phyloP scores from a whole-genome alignment of 2,888 invertebrate genomes.

The Mylabris sibirica region DNA sequence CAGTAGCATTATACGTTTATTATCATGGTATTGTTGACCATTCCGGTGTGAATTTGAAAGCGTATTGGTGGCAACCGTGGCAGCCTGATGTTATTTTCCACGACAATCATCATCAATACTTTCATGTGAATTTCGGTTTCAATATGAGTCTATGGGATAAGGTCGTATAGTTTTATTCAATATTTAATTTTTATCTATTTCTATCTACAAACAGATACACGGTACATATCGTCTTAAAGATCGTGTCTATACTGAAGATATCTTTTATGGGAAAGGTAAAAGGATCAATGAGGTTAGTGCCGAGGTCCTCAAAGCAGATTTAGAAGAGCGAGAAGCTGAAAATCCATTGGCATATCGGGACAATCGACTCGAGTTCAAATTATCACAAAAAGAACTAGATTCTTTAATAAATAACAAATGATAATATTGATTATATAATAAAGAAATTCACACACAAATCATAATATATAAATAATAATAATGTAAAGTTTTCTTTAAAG shows the following conservation, averaged over 20 bases:
- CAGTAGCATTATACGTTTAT: constrained; percentile 67
- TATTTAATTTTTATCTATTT: not conserved
- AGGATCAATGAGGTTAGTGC: constrained; percentile 62
- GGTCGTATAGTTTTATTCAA: constrained; percentile 56
- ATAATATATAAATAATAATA: constrained; percentile 22
- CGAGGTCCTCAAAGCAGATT: constrained; percentile 63
- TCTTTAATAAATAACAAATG: constrained; percentile 17
- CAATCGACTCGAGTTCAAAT: constrained; percentile 55
- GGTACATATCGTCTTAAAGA: constrained; percentile 72
- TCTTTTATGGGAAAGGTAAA: constrained; percentile 69
- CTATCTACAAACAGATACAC: constrained; percentile 64
- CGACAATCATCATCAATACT: constrained; percentile 80
- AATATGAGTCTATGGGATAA: constrained; percentile 75
- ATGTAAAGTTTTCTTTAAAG: constrained; percentile 26
- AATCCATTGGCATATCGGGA: constrained; percentile 62
- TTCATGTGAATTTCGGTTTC: constrained; percentile 80
- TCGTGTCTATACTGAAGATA: constrained; percentile 72
- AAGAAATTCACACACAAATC: constrained; percentile 17
- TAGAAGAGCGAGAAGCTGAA: constrained; percentile 61
- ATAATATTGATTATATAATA: not conserved
- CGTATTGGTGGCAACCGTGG: constrained; percentile 80
- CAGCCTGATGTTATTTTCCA: constrained; percentile 79
- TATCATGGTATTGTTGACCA: constrained; percentile 80
- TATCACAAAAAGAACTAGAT: constrained; percentile 39
- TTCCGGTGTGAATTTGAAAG: constrained; percentile 76